phyloP scores from a whole-genome alignment of 1,140 invertebrate genomes.

The Drosophila tropicalis region DNA sequence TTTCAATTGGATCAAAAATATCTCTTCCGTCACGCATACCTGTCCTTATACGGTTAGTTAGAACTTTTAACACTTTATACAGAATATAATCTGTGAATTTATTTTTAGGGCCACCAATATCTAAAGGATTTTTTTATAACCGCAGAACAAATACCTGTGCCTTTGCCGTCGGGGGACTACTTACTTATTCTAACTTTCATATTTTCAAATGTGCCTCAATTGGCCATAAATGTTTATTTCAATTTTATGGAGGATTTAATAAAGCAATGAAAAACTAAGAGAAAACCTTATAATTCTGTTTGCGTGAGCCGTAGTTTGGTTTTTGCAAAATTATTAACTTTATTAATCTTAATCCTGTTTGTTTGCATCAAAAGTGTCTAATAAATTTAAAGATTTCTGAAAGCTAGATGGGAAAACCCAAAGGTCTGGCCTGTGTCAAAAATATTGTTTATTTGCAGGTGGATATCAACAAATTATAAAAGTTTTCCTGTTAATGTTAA shows the following conservation, averaged over 20 bases:
- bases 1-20: conserved; percentile 7
- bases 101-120: conserved; percentile 4
- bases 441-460: too few relatives aligned
- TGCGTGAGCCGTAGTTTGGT: too few relatives aligned
- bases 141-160: background rate
- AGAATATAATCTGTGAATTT: background rate
- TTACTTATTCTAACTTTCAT: conserved; percentile 9
- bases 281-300: too few relatives aligned
- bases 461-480: too few relatives aligned
- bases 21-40: conserved; percentile 27
- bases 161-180: conserved; percentile 21
- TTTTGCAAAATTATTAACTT: too few relatives aligned
- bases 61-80: background rate
- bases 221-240: conserved; percentile 23
- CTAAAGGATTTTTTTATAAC: conserved; percentile 18
- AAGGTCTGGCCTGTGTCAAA: too few relatives aligned
- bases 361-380: too few relatives aligned
- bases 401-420: too few relatives aligned
- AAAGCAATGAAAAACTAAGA: background rate
- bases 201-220: background rate
- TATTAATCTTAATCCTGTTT: too few relatives aligned
- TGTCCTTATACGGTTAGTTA: conserved; percentile 37
- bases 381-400: too few relatives aligned
- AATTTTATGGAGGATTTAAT: background rate
- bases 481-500: too few relatives aligned